Percentiles rank a stretch among this genome's conserved stretches.
These are phyloP conservation scores for Leptopilina myrica DNA, from an alignment of 2,888 invertebrate genomes.

Conservation along the genomic window DNA sequence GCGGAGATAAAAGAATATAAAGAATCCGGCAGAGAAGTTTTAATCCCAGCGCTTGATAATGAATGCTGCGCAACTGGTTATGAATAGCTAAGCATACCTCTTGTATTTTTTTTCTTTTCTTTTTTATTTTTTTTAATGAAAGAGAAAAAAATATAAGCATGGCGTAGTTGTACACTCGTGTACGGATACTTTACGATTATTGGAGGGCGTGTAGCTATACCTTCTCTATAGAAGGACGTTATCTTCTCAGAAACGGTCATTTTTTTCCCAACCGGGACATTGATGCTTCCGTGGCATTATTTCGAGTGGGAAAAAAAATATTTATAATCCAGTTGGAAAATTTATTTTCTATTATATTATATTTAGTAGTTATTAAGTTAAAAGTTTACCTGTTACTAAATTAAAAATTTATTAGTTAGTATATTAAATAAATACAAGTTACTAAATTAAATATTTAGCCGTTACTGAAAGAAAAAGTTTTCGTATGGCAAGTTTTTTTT, in stretches of 20 bases:
- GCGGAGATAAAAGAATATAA: slow-evolving; percentile 24
- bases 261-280: background rate
- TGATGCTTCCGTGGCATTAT: slow-evolving; percentile 21
- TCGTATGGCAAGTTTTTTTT: too few relatives aligned
- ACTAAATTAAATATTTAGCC: too few relatives aligned
- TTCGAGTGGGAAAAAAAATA: slow-evolving; percentile 32
- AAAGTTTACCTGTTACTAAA: too few relatives aligned
- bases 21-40: slow-evolving; percentile 62
- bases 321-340: background rate
- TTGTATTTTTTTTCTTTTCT: slow-evolving; percentile 58
- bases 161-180: slow-evolving; percentile 60
- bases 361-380: too few relatives aligned
- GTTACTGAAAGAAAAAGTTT: too few relatives aligned
- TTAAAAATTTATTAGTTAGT: too few relatives aligned
- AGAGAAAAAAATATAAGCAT: slow-evolving; percentile 49
- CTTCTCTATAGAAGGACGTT: slow-evolving; percentile 56
- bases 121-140: too few relatives aligned
- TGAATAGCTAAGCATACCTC: slow-evolving; percentile 67
- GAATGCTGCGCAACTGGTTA: slow-evolving; percentile 71
- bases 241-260: slow-evolving; percentile 44
- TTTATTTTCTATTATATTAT: too few relatives aligned
- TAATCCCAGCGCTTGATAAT: slow-evolving; percentile 66
- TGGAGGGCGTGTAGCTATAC: slow-evolving; percentile 65
- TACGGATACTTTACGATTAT: slow-evolving; percentile 69
- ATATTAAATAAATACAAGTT: too few relatives aligned